Conservation (phyloP, 2,113 vertebrate genomes). For the Illadopsis cleaveri region DNA sequence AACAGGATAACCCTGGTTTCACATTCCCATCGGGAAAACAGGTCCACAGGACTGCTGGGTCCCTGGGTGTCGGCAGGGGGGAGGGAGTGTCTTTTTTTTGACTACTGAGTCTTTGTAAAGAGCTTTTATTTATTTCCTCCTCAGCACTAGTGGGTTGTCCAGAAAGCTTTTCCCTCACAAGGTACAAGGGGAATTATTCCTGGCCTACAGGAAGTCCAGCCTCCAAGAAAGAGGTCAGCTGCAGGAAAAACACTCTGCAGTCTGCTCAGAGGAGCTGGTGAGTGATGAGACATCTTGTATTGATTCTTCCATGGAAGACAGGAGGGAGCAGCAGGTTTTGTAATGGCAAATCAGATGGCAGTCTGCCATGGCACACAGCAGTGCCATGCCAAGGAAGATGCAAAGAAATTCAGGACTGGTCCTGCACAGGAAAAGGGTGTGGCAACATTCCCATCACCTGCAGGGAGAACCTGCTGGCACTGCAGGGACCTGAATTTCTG, state of each 20-base stretch:
- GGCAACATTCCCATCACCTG: background rate
- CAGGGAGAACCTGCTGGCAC: background rate
- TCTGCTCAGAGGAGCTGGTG: conserved; percentile 80
- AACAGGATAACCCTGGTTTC: too few relatives aligned
- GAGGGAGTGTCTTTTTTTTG: background rate
- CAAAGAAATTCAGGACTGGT: too few relatives aligned
- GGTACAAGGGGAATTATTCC: conserved; percentile 76
- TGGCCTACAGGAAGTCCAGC: conserved; percentile 77
- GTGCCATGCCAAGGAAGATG: background rate
- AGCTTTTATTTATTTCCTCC: background rate
- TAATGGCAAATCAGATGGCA: background rate
- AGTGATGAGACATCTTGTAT: background rate
- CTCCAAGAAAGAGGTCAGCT: conserved; percentile 37
- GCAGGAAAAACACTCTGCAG: conserved; percentile 68
- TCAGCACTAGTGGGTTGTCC: conserved; percentile 74
- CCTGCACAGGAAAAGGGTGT: background rate
- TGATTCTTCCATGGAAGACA: background rate
- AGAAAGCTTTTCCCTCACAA: conserved; percentile 37
- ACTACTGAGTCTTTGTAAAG: background rate
- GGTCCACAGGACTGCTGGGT: background rate
- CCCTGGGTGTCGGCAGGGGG: background rate
- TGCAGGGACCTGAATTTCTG: background rate
- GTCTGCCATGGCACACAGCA: background rate
- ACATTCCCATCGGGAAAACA: background rate
- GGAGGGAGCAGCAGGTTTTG: background rate